Conservation (phyloP, 1,140 invertebrate genomes). For the Drosophila pruinosa region DNA sequence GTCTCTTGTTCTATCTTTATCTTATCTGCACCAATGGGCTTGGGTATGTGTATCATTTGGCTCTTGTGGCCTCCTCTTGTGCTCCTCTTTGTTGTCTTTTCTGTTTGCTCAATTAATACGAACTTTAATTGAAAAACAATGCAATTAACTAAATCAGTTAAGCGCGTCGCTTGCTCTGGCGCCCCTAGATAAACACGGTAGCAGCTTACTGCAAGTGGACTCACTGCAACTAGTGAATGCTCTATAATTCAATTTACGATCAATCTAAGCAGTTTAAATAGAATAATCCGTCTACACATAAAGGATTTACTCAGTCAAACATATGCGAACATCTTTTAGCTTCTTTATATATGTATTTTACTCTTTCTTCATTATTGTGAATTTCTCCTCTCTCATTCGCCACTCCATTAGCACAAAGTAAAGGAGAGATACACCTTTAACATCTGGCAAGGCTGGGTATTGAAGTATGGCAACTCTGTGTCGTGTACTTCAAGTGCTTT, state of each 20-base stretch:
- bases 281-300: too few species aligned
- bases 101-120: conserved; percentile 76
- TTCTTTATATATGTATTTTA: too few species aligned
- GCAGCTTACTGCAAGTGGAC: neutral
- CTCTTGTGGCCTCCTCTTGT: neutral
- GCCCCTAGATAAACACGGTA: conserved; percentile 39
- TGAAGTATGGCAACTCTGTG: neutral
- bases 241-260: neutral
- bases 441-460: neutral
- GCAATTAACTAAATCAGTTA: conserved; percentile 81
- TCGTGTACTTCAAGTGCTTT: neutral
- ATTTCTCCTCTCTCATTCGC: too few species aligned
- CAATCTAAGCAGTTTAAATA: too few species aligned
- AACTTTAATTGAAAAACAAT: conserved; percentile 81
- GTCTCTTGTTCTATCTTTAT: neutral
- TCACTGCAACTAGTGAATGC: neutral
- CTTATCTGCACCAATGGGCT: conserved; percentile 13
- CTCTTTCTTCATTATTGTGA: too few species aligned
- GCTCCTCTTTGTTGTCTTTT: neutral
- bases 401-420: too few species aligned
- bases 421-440: too few species aligned
- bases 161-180: conserved; percentile 59
- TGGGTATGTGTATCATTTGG: neutral
- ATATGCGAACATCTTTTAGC: too few species aligned
- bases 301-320: too few species aligned